Conservation (phyloP, 2,888 invertebrate genomes). For the Leptopilina myrica region DNA sequence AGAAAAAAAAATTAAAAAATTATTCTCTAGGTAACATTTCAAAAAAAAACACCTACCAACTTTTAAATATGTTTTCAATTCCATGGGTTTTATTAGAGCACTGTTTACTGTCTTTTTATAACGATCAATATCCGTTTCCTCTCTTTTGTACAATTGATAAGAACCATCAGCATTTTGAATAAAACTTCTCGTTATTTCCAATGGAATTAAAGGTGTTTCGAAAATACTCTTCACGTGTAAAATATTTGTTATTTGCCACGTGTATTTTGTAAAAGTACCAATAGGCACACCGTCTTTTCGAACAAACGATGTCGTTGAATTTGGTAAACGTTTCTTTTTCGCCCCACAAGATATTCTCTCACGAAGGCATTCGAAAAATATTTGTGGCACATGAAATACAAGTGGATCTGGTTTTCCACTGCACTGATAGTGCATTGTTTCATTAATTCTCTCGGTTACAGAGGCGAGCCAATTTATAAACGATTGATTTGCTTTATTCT, state of each 20-base stretch:
- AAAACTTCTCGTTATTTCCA: slow-evolving; percentile 82
- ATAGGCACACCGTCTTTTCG: slow-evolving; percentile 81
- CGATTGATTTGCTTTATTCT: slow-evolving; percentile 72
- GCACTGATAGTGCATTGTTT: slow-evolving; percentile 84
- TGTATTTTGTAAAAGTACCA: slow-evolving; percentile 84
- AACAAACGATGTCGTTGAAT: slow-evolving; percentile 80
- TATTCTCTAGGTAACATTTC: not conserved
- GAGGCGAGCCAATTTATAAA: slow-evolving; percentile 87
- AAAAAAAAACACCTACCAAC: slow-evolving; percentile 78
- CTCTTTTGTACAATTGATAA: slow-evolving; percentile 77
- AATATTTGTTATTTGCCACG: slow-evolving; percentile 85
- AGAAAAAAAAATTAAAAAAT: slow-evolving; percentile 30
- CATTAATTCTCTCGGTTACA: slow-evolving; percentile 87
- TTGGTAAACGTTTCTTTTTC: slow-evolving; percentile 82
- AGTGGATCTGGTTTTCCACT: slow-evolving; percentile 83
- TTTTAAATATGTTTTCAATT: slow-evolving; percentile 82
- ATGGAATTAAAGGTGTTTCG: slow-evolving; percentile 81
- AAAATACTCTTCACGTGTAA: slow-evolving; percentile 86
- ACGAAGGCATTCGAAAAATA: slow-evolving; percentile 85
- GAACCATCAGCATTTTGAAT: slow-evolving; percentile 81
- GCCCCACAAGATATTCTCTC: slow-evolving; percentile 83
- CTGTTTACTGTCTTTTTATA: slow-evolving; percentile 73
- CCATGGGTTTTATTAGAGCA: slow-evolving; percentile 79
- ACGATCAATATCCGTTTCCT: slow-evolving; percentile 74
- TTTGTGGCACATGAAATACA: slow-evolving; percentile 84